phyloP scores from a whole-genome alignment of 2,113 vertebrate genomes.

The Actenoides hombroni region DNA sequence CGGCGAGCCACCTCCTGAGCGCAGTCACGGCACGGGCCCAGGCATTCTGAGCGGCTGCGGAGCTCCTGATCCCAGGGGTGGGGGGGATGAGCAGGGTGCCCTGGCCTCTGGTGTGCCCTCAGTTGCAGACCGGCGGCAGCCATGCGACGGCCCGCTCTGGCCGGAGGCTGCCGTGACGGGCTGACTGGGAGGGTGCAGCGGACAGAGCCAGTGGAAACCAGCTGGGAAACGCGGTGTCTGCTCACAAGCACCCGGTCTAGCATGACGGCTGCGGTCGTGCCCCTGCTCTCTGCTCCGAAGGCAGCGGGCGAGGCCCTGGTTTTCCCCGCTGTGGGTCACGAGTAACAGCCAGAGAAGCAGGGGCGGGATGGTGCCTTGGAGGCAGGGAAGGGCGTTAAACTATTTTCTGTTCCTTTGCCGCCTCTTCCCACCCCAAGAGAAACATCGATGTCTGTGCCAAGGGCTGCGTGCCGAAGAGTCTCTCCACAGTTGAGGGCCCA shows the following conservation, averaged over 20 bases:
- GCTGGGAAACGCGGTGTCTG: too few species aligned
- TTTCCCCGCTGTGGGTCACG: accelerated
- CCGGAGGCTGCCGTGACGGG: accelerated
- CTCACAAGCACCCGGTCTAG: not conserved
- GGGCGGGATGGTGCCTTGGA: accelerated
- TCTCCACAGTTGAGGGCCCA: not conserved
- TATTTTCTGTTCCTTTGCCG: accelerated
- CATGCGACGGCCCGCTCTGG: accelerated
- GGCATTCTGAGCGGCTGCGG: accelerated
- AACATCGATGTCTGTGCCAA: not conserved
- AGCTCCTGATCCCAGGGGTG: accelerated
- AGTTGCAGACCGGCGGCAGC: not conserved
- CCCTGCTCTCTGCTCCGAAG: not conserved
- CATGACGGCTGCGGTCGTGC: accelerated
- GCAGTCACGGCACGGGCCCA: accelerated
- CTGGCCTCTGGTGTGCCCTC: too few species aligned
- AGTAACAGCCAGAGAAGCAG: accelerated
- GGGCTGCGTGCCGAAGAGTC: not conserved
- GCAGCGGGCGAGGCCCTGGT: not conserved
- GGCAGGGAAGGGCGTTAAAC: accelerated
- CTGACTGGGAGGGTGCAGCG: accelerated
- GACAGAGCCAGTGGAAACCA: accelerated
- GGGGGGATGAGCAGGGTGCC: accelerated
- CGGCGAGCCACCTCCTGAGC: accelerated
- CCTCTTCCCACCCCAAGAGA: accelerated